Evolutionary conservation across 1,140 invertebrate genomes (phyloP), one percentile per base, ranked within the genome.

Genomic region (Apis florea): DNA sequence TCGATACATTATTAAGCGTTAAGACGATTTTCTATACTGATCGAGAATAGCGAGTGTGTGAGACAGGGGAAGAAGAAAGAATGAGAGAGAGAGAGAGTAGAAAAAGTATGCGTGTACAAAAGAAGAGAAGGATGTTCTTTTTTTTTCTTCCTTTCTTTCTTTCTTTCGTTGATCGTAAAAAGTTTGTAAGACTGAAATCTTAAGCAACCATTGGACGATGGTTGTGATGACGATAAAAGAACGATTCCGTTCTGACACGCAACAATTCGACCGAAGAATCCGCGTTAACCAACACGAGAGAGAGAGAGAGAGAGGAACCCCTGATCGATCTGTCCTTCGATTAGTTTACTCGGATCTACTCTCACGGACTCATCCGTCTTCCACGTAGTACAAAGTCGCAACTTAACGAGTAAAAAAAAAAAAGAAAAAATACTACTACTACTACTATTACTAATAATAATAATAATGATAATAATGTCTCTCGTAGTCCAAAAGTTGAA

Each of bases 321-420:
- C 66, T 40, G 58, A 84, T 84, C 74, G 79, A 81, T 83, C 70
- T 84, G 77, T 58, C 77, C 76, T 82, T 83, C 72, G 63, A 86
- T 68, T 26, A 40, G 31, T 40, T 72, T 72, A 66, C 76, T 84
- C 76, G 82, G 84, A 81, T 40, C 5, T 66, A 75, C 53, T 79
- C 63, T 75, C 79, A 86, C 83, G 72, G 85, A 83, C 31, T 40
- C 66, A 88, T 79, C 89, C 87, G 91, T 92, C 91, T 92, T 92
- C 91, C 90, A 90, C 87, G 88, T 90, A 91, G 92, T 92, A 92
- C 91, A 92, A 92, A 73, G 92, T 51, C 78, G 82, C 83, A 87
- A 68, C 21, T 85, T 85, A 79, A 86, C 59, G 31, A 40, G 31
- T 40, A 40, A 40, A 40, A 40, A 40, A 40, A 6, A 40, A 40